Conservation (phyloP, 2,888 invertebrate species). For the Oxycera nigricornis region DNA sequence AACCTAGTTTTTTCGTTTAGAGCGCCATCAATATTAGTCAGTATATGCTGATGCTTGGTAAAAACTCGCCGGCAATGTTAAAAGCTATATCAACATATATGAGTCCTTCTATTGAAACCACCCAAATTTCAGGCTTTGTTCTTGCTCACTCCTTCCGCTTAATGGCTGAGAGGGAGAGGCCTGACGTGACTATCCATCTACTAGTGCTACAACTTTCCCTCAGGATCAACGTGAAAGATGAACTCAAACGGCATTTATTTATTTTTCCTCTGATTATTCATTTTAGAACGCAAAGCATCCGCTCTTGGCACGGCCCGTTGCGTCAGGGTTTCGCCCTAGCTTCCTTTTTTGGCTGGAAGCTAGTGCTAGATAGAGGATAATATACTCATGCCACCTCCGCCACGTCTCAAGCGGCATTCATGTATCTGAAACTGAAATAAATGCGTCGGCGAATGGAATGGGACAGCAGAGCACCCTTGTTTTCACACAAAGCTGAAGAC, state of each 20-base stretch:
- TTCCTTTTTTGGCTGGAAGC: slow-evolving; percentile 12
- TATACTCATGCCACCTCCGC: not conserved
- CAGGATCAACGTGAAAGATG: not conserved
- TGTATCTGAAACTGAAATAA: slow-evolving; percentile 36
- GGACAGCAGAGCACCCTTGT: not conserved
- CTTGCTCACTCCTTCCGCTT: not conserved
- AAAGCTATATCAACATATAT: too few relatives aligned
- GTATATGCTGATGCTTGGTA: too few relatives aligned
- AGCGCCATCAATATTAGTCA: too few relatives aligned
- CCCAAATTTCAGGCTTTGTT: not conserved
- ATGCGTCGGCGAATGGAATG: slow-evolving; percentile 1
- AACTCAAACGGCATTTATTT: slow-evolving; percentile 37
- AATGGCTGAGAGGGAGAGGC: not conserved
- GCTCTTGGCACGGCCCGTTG: not conserved
- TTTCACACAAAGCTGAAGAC: not conserved
- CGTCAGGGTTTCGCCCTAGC: not conserved
- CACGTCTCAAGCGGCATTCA: not conserved
- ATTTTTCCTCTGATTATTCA: slow-evolving; percentile 39
- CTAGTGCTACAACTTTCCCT: not conserved
- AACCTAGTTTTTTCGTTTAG: too few relatives aligned
- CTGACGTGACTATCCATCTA: slow-evolving; percentile 3
- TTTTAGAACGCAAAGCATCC: slow-evolving; percentile 23
- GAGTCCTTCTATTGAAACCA: too few relatives aligned
- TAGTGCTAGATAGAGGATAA: slow-evolving; percentile 22
- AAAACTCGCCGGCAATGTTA: too few relatives aligned